phyloP scores from a whole-genome alignment of 2,888 invertebrate genomes.

The Drosophila mulleri region DNA sequence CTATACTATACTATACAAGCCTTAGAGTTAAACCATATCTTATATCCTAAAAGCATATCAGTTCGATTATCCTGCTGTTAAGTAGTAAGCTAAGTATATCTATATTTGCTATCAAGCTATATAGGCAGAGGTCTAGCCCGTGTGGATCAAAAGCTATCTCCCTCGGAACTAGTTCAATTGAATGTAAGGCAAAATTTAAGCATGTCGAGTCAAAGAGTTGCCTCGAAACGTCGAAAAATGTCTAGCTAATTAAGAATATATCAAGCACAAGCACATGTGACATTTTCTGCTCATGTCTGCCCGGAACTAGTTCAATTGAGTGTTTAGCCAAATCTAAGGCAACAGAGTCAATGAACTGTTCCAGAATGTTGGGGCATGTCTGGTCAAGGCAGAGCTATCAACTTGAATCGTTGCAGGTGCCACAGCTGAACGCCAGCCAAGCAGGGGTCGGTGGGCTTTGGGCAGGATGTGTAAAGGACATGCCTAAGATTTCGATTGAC shows the following conservation, averaged over 20 bases:
- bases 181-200: neutral
- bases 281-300: neutral
- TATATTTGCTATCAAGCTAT: no score
- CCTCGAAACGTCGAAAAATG: neutral
- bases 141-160: no score
- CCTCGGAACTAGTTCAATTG: constrained; percentile 9
- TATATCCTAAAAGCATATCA: no score
- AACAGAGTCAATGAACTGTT: neutral
- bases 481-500: constrained; percentile 52
- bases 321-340: neutral
- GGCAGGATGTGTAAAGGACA: constrained; percentile 35
- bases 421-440: neutral
- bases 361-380: neutral
- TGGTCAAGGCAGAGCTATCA: constrained; percentile 8
- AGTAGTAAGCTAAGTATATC: no score
- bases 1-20: no score
- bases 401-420: constrained; percentile 15
- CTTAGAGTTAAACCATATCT: no score
- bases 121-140: no score
- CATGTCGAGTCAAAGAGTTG: neutral
- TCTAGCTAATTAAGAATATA: neutral
- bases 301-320: constrained; percentile 13
- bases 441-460: neutral
- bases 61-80: neutral
- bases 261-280: no score